Evolutionary conservation across 2,113 vertebrate genomes (phyloP), one percentile per base, ranked within the genome.

Genomic region (Rhizomys pruinosus): DNA sequence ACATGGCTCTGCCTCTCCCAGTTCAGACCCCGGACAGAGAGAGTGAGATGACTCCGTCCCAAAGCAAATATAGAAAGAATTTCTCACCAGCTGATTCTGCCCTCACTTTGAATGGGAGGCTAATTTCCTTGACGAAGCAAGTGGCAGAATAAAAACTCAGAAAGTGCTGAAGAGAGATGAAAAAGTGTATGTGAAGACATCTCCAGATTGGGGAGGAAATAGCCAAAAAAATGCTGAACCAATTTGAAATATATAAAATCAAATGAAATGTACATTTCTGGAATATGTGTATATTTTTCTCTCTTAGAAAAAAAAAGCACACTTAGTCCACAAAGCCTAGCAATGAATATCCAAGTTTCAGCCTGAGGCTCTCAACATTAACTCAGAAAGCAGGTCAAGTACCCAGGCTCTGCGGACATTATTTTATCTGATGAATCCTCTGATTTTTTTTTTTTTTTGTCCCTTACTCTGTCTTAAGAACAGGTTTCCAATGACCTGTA

Each of bases 31-130:
- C 3, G 39, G 37, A n/a, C 11, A 42, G 52, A 27, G 80, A n/a
- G 0, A 44, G 10, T 5, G 3, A 3, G 39, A 39, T 2, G 82
- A 39, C 1, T 32, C 59, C 5, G 0, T 3, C 11, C 13, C 37
- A 63, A 29, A 71, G 72, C 23, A 34, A 55, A 63, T n/a, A 22
- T 0, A 32, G 42, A 55, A 52, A 84, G 44, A 57, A 23, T 0
- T 0, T 55, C 39, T 15, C 0, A 19, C 57, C 0, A n/a, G 6
- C 72, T 3, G 3, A 34, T 2, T 52, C 25, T 52, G 17, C 17
- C 47, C 64, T 23, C 3, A 23, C 29, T 57, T 2, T 23, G 72
- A 76, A 32, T 13, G 4, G 19, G 61, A 42, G 27, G 17, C 19
- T 9, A 0, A 4, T 22, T 44, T 32, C 57, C 85, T 87, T 7